Percentiles rank a stretch among this genome's conserved stretches.
phyloP scores from a whole-genome alignment of 2,113 vertebrate species.

The Eretmochelys imbricata region DNA sequence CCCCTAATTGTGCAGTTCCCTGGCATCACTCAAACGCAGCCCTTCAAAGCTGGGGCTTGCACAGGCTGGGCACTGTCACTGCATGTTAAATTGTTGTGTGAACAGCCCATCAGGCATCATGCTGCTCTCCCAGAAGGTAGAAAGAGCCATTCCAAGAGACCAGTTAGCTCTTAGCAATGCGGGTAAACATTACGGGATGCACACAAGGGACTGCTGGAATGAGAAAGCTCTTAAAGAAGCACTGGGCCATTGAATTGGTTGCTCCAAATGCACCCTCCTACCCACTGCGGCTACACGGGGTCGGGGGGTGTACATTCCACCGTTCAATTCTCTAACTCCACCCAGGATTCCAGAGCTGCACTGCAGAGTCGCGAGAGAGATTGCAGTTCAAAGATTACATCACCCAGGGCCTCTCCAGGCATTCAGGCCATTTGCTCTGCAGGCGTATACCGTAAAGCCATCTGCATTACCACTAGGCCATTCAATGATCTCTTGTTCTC shows the following conservation, averaged over 20 bases:
- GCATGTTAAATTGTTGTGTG: background rate
- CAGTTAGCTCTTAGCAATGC: background rate
- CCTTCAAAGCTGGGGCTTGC: background rate
- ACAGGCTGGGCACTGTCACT: background rate
- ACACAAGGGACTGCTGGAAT: background rate
- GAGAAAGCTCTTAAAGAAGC: background rate
- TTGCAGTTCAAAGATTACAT: background rate
- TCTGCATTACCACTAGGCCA: background rate
- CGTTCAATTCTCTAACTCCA: background rate
- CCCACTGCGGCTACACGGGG: background rate
- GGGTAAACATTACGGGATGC: background rate
- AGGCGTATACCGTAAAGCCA: background rate
- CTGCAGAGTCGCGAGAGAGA: background rate
- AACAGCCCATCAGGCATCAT: background rate
- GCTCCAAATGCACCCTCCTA: background rate
- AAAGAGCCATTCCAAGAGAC: background rate
- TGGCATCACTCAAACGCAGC: background rate
- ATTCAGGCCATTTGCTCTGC: background rate
- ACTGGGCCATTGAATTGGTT: background rate
- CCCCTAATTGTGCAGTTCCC: background rate
- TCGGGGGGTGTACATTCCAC: background rate
- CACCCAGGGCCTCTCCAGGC: background rate
- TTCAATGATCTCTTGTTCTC: background rate
- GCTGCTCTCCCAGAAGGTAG: background rate
- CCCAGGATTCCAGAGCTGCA: background rate